Evolutionary conservation across 2,113 vertebrate species (phyloP).

Genomic region (Rissa tridactyla): DNA sequence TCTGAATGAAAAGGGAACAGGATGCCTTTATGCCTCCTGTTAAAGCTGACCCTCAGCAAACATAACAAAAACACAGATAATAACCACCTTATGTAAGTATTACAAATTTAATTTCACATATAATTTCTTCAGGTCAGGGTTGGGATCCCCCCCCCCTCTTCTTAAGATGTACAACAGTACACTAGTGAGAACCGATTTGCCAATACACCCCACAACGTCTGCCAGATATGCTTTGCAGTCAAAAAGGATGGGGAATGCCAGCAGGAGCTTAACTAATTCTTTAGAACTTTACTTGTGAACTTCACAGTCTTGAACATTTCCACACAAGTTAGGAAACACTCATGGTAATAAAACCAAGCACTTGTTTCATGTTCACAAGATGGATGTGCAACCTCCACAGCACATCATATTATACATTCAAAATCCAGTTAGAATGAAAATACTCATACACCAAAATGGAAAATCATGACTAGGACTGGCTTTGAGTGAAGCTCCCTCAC

Average conservation of each 20-base stretch:
- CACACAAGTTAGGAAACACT: not conserved
- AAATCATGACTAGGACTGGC: not conserved
- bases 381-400: not conserved
- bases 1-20: not conserved
- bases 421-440: not conserved
- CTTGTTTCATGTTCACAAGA: not conserved
- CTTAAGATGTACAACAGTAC: not conserved
- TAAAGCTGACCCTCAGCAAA: not conserved
- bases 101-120: not conserved
- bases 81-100: not conserved
- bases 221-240: not conserved
- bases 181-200: not conserved
- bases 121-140: not conserved
- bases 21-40: not conserved
- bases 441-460: not conserved
- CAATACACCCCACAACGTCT: not conserved
- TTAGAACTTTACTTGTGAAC: not conserved
- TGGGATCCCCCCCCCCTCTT: not conserved
- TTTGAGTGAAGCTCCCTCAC: not conserved
- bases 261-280: not conserved
- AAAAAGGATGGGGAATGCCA: not conserved
- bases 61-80: not conserved
- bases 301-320: not conserved
- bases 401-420: not conserved
- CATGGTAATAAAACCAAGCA: not conserved